phyloP scores from a whole-genome alignment of 2,113 vertebrate species.

The Platichthys flesus region DNA sequence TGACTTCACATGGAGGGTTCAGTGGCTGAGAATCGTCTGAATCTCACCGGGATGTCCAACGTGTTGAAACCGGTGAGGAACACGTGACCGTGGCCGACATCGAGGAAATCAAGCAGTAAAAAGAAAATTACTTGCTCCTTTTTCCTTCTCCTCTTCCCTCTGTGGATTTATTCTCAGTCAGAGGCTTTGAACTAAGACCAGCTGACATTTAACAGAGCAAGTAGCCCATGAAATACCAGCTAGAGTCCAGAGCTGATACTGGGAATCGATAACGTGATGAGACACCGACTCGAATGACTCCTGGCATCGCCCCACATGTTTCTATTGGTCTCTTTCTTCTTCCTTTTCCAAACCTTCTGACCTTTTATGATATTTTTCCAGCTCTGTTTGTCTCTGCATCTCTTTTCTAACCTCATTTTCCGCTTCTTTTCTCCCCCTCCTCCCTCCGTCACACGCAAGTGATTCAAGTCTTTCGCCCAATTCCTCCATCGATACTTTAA shows the following conservation, averaged over 20 bases:
- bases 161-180: conserved; percentile 5
- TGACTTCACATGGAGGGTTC: too few relatives aligned
- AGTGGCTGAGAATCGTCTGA: too few relatives aligned
- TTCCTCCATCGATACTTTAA: conserved; percentile 12
- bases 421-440: neutral
- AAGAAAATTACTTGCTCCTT: too few relatives aligned
- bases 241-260: conserved; percentile 20
- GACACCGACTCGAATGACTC: neutral
- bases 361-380: neutral
- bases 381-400: neutral
- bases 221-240: conserved; percentile 23
- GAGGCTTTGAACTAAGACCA: conserved; percentile 17
- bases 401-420: too few relatives aligned
- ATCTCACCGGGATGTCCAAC: neutral
- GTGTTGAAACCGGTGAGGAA: conserved; percentile 9
- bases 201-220: conserved; percentile 38
- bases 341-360: neutral
- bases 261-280: conserved; percentile 41
- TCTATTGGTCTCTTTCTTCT: neutral
- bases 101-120: too few relatives aligned
- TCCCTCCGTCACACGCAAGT: neutral
- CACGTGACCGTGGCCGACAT: neutral
- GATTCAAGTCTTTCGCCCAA: conserved; percentile 11
- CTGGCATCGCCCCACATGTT: too few relatives aligned
- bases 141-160: neutral